These are phyloP conservation scores for Fragum whitleyi DNA, from an alignment of 2,888 invertebrate species.

Conservation along the genomic window DNA sequence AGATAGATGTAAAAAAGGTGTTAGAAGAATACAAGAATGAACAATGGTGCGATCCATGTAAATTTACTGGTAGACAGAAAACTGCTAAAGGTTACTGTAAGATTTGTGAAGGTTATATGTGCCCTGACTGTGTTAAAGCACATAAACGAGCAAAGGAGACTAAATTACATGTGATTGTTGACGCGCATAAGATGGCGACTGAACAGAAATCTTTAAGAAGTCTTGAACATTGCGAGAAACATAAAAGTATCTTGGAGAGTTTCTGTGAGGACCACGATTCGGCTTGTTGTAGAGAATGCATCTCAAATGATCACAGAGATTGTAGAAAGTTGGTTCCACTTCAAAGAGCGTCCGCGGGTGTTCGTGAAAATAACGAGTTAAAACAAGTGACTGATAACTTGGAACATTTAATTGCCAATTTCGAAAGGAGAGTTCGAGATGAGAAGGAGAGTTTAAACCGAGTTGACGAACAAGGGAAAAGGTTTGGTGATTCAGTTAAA, in stretches of 20 bases:
- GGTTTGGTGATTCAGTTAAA: constrained; percentile 43
- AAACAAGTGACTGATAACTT: constrained; percentile 25
- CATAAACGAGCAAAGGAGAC: constrained; percentile 31
- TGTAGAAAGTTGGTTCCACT: constrained; percentile 39
- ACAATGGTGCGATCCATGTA: constrained; percentile 41
- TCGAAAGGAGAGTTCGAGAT: constrained; percentile 33
- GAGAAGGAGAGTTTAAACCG: constrained; percentile 37
- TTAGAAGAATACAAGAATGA: constrained; percentile 19
- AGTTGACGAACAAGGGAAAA: constrained; percentile 42
- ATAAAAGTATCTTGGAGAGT: constrained; percentile 45
- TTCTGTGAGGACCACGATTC: constrained; percentile 42
- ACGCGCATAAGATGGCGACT: constrained; percentile 1
- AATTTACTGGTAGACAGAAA: constrained; percentile 32
- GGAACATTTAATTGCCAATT: constrained; percentile 40
- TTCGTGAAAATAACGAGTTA: neutral
- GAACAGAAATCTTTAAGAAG: neutral
- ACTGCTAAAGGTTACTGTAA: constrained; percentile 39
- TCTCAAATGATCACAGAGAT: constrained; percentile 25
- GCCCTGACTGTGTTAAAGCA: constrained; percentile 28
- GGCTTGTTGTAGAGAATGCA: constrained; percentile 52
- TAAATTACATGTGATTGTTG: constrained; percentile 21
- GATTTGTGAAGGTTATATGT: constrained; percentile 32
- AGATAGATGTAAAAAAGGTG: neutral
- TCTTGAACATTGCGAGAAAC: constrained; percentile 42
- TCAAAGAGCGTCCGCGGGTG: constrained; percentile 35